Conservation (phyloP, 2,888 invertebrate species). For the Apotomis turbidana region DNA sequence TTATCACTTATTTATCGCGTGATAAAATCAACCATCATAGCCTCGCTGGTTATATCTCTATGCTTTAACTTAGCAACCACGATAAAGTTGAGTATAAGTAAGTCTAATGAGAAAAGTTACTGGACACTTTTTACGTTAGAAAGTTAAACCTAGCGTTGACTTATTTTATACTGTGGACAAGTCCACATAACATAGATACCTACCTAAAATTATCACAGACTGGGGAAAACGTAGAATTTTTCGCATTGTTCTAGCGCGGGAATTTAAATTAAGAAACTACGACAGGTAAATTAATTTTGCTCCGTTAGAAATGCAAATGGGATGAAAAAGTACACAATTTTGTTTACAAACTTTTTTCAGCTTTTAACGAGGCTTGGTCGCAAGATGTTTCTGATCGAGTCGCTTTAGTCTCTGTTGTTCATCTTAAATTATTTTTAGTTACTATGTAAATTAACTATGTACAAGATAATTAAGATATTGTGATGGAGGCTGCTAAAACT, state of each 20-base stretch:
- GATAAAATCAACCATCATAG: too few species aligned
- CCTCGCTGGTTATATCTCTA: too few species aligned
- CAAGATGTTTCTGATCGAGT: not conserved
- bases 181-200: not conserved
- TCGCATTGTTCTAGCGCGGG: conserved; percentile 14
- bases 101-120: too few species aligned
- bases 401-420: not conserved
- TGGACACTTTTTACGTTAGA: too few species aligned
- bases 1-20: too few species aligned
- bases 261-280: conserved; percentile 23
- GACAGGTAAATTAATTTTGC: conserved; percentile 28
- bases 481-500: too few species aligned
- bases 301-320: conserved; percentile 31
- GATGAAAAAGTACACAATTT: conserved; percentile 12
- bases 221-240: not conserved
- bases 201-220: not conserved
- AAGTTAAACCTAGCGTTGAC: too few species aligned
- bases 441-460: not conserved
- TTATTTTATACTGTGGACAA: too few species aligned
- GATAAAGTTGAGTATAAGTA: too few species aligned
- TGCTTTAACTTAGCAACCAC: too few species aligned
- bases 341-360: conserved; percentile 23
- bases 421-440: not conserved
- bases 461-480: too few species aligned
- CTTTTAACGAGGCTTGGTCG: conserved; percentile 1